Percentiles rank a stretch among this genome's conserved stretches.
phyloP scores from a whole-genome alignment of 2,113 vertebrate species.

The Guaruba guarouba region DNA sequence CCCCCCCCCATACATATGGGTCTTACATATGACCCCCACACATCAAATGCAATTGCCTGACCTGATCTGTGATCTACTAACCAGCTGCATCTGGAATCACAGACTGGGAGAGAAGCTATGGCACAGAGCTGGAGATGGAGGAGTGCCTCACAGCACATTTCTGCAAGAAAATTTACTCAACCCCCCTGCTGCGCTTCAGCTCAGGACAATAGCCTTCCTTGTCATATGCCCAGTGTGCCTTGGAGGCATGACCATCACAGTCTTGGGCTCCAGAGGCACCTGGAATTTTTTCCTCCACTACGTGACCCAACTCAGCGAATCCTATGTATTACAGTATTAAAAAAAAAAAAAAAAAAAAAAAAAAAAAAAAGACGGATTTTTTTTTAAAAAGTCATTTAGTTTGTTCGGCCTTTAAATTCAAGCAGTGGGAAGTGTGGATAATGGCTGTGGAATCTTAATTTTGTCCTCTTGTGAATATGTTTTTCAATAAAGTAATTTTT shows the following conservation, averaged over 20 bases:
- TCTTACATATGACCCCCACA: slow-evolving; percentile 7
- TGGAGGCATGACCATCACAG: not conserved
- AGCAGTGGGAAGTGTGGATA: not conserved
- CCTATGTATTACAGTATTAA: no score
- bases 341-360: not conserved
- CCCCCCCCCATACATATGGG: not conserved
- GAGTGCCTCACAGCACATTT: not conserved
- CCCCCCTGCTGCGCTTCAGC: not conserved
- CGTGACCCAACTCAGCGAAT: not conserved
- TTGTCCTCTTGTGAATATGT: not conserved
- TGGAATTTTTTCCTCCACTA: not conserved
- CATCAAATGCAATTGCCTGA: slow-evolving; percentile 32
- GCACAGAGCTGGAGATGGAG: not conserved
- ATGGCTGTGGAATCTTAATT: not conserved
- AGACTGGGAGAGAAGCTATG: not conserved
- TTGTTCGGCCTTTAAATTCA: not conserved
- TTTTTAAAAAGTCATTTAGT: not conserved
- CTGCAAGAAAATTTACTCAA: not conserved
- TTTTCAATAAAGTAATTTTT: not conserved
- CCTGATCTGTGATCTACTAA: slow-evolving; percentile 35
- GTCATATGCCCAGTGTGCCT: not conserved
- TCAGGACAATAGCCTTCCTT: not conserved
- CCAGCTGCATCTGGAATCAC: slow-evolving; percentile 32
- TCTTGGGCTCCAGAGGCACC: not conserved
- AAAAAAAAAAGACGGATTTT: no score